A percentile compares a stretch with the other conserved stretches of the same genome.
These are phyloP conservation scores for Flexamia atlantica DNA, from an alignment of 2,888 invertebrate species.

Conservation along the genomic window DNA sequence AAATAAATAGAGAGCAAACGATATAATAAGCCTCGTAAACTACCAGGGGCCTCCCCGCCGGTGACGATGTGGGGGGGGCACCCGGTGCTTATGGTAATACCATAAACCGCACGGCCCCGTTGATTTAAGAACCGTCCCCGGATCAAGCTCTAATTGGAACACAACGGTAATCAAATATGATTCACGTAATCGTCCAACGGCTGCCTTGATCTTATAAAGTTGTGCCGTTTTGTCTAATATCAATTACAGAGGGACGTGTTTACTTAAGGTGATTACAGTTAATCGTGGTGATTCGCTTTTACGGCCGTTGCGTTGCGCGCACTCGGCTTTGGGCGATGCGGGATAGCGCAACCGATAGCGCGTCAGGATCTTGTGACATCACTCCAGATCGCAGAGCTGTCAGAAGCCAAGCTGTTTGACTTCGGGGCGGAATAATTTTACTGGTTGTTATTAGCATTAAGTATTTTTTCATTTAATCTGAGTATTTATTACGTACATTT, in stretches of 20 bases:
- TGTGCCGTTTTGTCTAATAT: conserved; percentile 43
- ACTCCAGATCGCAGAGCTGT: too few relatives aligned
- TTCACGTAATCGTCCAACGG: conserved; percentile 31
- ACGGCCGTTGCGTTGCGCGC: conserved; percentile 8
- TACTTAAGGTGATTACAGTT: conserved; percentile 42
- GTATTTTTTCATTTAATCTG: too few relatives aligned
- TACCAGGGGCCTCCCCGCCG: not conserved
- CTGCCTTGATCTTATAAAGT: conserved; percentile 56
- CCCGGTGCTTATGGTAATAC: conserved; percentile 28
- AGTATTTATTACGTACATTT: too few relatives aligned
- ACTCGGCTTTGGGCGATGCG: not conserved
- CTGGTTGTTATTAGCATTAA: too few relatives aligned
- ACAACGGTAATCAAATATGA: conserved; percentile 53
- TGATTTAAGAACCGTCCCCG: conserved; percentile 17
- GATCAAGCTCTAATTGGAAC: conserved; percentile 44
- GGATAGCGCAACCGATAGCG: not conserved
- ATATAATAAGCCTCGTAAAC: conserved; percentile 35
- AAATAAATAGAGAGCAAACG: conserved; percentile 41
- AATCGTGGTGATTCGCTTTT: conserved; percentile 52
- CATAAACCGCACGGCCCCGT: not conserved
- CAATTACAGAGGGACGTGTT: conserved; percentile 48
- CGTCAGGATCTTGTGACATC: not conserved
- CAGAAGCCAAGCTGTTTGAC: too few relatives aligned
- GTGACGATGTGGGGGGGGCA: not conserved
- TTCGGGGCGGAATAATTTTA: not conserved